Evolutionary conservation across 2,888 invertebrate species (phyloP).

Genomic region (Drosophila imparisetae): DNA sequence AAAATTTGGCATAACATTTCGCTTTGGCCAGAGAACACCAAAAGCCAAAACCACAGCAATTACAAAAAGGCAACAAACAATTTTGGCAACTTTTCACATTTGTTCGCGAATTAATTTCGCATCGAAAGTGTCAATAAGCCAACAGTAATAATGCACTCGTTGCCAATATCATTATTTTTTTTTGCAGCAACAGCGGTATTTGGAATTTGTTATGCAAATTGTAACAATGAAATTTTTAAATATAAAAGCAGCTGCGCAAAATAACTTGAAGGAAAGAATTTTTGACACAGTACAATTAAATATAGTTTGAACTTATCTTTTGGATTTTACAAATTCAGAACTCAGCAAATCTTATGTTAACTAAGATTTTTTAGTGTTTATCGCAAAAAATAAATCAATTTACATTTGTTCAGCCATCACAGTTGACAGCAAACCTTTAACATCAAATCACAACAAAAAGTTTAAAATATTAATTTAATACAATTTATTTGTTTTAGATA

Average conservation of each 20-base stretch:
- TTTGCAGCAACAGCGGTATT: not conserved
- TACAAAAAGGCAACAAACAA: conserved; percentile 60
- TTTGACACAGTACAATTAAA: not conserved
- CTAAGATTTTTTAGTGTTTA: not conserved
- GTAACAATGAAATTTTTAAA: not conserved
- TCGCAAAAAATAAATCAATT: not conserved
- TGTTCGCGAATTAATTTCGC: conserved; percentile 62
- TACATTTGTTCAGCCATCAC: not conserved
- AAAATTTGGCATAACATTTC: conserved; percentile 36
- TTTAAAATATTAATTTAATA: not conserved
- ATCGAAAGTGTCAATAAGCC: conserved; percentile 67
- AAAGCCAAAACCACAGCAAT: conserved; percentile 56
- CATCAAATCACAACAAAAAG: fast-evolving
- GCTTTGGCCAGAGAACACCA: conserved; percentile 16
- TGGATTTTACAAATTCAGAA: not conserved
- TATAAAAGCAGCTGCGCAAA: not conserved
- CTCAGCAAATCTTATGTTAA: not conserved
- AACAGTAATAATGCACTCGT: conserved; percentile 60
- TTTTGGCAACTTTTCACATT: conserved; percentile 69
- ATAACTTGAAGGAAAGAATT: not conserved
- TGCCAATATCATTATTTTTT: conserved; percentile 17
- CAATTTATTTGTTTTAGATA: not conserved
- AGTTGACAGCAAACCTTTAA: not conserved
- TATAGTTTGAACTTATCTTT: not conserved
- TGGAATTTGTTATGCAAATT: not conserved